Evolutionary conservation across 2,888 invertebrate genomes (phyloP).

Genomic region (Arctia plantaginis): DNA sequence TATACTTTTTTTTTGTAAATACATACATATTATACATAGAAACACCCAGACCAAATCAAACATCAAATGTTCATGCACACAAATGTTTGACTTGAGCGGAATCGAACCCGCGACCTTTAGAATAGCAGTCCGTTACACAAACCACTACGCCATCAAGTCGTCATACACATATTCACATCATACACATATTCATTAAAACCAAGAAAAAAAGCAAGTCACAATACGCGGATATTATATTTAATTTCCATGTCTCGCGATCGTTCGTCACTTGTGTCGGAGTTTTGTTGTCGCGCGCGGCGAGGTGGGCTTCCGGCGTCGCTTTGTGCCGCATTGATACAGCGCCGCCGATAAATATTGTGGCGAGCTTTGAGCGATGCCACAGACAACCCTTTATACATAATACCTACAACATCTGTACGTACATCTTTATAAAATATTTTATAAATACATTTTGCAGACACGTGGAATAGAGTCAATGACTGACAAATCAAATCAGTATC

Average conservation of each 20-base stretch:
- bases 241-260: constrained; percentile 44
- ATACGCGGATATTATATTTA: background rate
- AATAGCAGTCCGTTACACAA: too few relatives aligned
- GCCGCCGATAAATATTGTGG: constrained; percentile 86
- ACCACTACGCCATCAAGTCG: too few relatives aligned
- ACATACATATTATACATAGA: too few relatives aligned
- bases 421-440: constrained; percentile 26
- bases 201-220: background rate
- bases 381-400: constrained; percentile 42
- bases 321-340: constrained; percentile 82
- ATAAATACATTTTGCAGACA: background rate
- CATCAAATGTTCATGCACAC: too few relatives aligned
- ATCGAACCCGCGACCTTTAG: too few relatives aligned
- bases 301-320: constrained; percentile 83
- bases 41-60: too few relatives aligned
- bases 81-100: too few relatives aligned
- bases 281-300: constrained; percentile 63
- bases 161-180: too few relatives aligned
- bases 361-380: constrained; percentile 69
- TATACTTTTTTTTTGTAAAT: too few relatives aligned
- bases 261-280: constrained; percentile 31
- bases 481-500: background rate
- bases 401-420: constrained; percentile 23
- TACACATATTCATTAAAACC: background rate
- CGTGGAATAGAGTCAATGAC: background rate